phyloP scores from a whole-genome alignment of 2,113 vertebrate species.

The Corythornis cristatus region DNA sequence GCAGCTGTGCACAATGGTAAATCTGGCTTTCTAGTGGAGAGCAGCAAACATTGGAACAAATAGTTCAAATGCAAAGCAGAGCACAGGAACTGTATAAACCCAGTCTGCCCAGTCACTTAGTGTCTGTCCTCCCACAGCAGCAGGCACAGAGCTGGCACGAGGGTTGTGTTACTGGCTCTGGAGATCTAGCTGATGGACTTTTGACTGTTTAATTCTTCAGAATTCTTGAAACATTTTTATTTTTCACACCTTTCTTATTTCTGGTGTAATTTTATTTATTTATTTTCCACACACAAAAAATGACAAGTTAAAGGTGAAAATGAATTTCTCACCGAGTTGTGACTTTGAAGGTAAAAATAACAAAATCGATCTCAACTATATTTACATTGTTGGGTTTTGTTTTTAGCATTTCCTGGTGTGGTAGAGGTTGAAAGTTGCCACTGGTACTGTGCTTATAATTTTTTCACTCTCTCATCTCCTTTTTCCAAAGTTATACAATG shows the following conservation, averaged over 20 bases:
- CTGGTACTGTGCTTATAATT: background rate
- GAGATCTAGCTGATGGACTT: background rate
- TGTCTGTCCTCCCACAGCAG: background rate
- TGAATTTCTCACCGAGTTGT: background rate
- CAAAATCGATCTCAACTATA: background rate
- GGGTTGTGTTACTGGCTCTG: background rate
- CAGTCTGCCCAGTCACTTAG: background rate
- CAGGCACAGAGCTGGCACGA: background rate
- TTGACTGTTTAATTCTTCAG: background rate
- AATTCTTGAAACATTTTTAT: background rate
- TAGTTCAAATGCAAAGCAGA: background rate
- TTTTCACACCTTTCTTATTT: background rate
- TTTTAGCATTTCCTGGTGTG: background rate
- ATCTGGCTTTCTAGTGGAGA: background rate
- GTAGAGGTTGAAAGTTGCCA: background rate
- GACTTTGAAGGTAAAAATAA: background rate
- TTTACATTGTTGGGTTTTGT: background rate
- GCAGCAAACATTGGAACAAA: background rate
- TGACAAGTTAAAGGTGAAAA: background rate
- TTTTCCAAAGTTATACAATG: background rate
- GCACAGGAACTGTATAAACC: background rate
- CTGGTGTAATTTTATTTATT: background rate
- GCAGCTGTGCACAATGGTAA: background rate
- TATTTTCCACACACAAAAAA: accelerated
- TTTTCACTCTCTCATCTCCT: background rate